phyloP scores from a whole-genome alignment of 1,140 invertebrate genomes.

The Eciton burchellii region DNA sequence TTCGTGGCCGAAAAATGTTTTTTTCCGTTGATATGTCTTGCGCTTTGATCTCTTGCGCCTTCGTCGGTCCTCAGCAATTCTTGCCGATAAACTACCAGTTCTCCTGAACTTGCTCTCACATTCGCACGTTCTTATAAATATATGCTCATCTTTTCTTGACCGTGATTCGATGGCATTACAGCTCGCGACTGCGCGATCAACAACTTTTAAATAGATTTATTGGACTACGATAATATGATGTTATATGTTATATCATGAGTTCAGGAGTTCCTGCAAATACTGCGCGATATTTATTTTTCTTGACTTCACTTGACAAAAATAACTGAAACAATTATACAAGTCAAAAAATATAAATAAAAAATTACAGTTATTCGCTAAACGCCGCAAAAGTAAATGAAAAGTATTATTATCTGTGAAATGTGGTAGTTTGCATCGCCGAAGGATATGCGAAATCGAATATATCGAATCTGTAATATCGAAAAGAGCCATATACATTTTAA shows the following conservation, averaged over 20 bases:
- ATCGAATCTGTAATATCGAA: not conserved
- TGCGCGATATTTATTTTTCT: not conserved
- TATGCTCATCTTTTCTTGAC: conserved; percentile 10
- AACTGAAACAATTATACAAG: conserved; percentile 11
- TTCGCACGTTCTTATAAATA: conserved; percentile 37
- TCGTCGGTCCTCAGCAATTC: conserved; percentile 31
- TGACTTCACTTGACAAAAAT: not conserved
- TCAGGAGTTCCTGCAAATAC: not conserved
- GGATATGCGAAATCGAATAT: not conserved
- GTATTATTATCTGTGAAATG: not conserved
- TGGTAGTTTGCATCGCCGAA: not conserved
- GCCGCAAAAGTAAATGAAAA: not conserved
- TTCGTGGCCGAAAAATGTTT: not conserved
- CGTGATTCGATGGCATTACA: conserved; percentile 30
- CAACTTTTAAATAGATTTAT: conserved; percentile 42
- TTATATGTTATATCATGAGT: no score
- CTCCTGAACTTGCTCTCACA: conserved; percentile 7
- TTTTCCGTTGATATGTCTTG: not conserved
- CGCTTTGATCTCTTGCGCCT: not conserved
- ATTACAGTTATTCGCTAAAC: not conserved
- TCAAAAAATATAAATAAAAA: not conserved
- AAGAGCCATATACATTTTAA: not conserved
- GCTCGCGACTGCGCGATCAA: conserved; percentile 52
- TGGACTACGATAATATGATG: not conserved
- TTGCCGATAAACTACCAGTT: conserved; percentile 13